Evolutionary conservation across 2,113 vertebrate species (phyloP).

Genomic region (Alectura lathami): DNA sequence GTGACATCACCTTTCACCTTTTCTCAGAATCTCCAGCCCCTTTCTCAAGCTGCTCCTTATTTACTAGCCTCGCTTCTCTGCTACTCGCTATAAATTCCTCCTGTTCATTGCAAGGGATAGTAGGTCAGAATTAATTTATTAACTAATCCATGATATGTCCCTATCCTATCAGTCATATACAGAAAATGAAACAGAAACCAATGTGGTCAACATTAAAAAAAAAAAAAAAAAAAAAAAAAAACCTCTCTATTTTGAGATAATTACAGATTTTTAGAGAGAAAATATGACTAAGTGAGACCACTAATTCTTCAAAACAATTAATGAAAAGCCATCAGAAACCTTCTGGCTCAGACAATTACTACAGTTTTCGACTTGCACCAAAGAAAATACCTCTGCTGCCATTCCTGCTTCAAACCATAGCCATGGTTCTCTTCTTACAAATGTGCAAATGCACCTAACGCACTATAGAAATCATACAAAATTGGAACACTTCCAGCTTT

Average conservation of each 20-base stretch:
- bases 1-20: background rate
- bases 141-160: background rate
- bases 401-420: background rate
- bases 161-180: background rate
- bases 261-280: background rate
- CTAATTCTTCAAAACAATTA: background rate
- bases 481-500: background rate
- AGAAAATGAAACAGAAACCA: background rate
- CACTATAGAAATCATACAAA: background rate
- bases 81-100: background rate
- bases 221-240: background rate
- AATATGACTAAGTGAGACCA: background rate
- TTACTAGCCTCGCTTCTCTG: background rate
- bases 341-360: background rate
- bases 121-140: background rate
- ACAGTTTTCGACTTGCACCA: background rate
- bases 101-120: background rate
- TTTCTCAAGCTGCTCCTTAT: background rate
- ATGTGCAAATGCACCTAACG: background rate
- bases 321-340: background rate
- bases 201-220: background rate
- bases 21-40: background rate
- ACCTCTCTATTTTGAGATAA: background rate
- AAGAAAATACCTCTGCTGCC: background rate
- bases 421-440: background rate